Evolutionary conservation across 2,113 vertebrate species (phyloP), one percentile per base, ranked within the genome.

Genomic region (Odocoileus hemionus): DNA sequence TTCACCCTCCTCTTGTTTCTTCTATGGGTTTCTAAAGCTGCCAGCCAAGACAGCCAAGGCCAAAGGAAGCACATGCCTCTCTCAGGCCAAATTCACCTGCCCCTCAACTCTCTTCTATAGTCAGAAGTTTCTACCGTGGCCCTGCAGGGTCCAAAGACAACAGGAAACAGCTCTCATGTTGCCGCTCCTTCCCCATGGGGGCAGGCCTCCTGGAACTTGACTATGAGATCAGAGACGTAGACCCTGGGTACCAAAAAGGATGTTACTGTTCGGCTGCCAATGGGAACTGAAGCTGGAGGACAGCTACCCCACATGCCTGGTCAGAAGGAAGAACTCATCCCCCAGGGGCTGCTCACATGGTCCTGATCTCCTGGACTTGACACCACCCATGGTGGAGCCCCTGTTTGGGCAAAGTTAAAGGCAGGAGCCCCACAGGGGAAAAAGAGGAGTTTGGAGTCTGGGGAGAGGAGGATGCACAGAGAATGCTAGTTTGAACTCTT

Each of bases 41-140:
- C 92, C 97, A 91, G 96, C 89, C 67, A 9, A 91, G 86, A 98
- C 45, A 97, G 96, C 89, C 95, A 89, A 89, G 97, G 96, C 95
- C 97, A 97, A 97, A 96, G 96, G 97, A 98, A 97, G 97, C 98
- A 98, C 97, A 98, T 25, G 67, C 97, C 94, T 96, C 96, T 97
- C 94, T 97, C 95, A 95, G 96, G 95, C 97, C 95, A 92, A 86
- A 96, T 47, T 74, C 86, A 83, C 57, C 80, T 28, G 28, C 61
- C 91, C 89, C 57, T 86, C 64, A 17, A 36, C 54, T 61, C 70
- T 91, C 92, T 60, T 90, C 78, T n/a, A 70, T 30, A 58, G 52
- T 89, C 60, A 80, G 55, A 70, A 52, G 78, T 82, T 64, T 79
- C 91, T 95, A 43, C 57, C 55, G 7, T 0, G 61, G 94, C 86